phyloP scores from a whole-genome alignment of 1,140 invertebrate species.

The Diabrotica virgifera region DNA sequence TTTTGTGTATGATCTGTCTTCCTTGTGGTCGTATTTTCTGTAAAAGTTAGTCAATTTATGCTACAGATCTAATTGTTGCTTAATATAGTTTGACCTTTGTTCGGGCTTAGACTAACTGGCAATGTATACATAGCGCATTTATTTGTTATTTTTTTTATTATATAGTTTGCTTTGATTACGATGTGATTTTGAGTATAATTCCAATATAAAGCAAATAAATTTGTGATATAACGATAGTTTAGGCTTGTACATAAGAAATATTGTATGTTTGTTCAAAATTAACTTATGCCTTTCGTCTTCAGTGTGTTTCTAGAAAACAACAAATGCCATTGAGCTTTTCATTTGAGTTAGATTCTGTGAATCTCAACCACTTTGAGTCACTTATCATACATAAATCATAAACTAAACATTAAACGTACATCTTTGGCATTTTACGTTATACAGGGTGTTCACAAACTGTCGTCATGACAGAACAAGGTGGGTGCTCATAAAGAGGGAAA shows the following conservation, averaged over 20 bases:
- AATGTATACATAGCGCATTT: slow-evolving; percentile 29
- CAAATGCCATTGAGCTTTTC: not conserved
- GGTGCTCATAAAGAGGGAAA: no score
- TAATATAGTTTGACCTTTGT: not conserved
- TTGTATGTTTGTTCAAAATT: slow-evolving; percentile 29
- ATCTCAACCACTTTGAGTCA: not conserved
- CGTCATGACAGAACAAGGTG: no score
- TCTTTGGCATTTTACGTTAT: no score
- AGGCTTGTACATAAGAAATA: slow-evolving; percentile 31
- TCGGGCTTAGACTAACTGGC: not conserved
- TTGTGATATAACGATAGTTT: slow-evolving; percentile 41
- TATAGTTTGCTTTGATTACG: slow-evolving; percentile 40
- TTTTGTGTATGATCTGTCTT: no score
- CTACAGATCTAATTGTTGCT: no score
- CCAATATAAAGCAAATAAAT: slow-evolving; percentile 41
- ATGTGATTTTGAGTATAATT: slow-evolving; percentile 41
- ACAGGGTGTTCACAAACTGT: no score
- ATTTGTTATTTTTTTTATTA: slow-evolving; percentile 34
- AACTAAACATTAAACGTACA: no score
- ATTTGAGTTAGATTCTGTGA: slow-evolving; percentile 10
- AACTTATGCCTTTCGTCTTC: slow-evolving; percentile 13
- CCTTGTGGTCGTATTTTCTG: no score
- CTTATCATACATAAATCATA: no score
- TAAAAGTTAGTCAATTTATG: no score
- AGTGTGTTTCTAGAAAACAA: not conserved